Evolutionary conservation across 1,140 invertebrate genomes (phyloP).

Genomic region (Drosophila quadrilineata): DNA sequence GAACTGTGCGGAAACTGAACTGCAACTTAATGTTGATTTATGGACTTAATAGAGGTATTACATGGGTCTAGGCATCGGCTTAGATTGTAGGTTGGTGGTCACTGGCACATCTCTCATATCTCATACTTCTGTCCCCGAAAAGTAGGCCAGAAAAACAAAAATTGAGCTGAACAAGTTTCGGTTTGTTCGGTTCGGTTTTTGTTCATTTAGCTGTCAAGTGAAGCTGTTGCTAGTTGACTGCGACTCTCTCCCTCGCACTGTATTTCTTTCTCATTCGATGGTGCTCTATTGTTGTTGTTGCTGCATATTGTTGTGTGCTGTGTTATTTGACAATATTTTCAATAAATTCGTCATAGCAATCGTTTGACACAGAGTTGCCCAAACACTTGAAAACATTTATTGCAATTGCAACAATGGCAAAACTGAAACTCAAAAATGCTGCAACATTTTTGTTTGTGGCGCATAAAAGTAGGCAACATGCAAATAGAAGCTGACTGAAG

Average conservation of each 20-base stretch:
- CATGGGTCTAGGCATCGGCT: background rate
- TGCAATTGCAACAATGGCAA: slow-evolving; percentile 33
- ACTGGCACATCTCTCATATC: too few species aligned
- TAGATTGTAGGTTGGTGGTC: too few species aligned
- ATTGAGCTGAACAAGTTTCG: slow-evolving; percentile 9
- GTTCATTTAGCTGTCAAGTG: slow-evolving; percentile 25
- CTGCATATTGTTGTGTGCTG: slow-evolving; percentile 48
- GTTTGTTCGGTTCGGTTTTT: slow-evolving; percentile 13
- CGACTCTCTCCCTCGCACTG: too few species aligned
- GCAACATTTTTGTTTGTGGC: too few species aligned
- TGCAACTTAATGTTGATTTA: background rate
- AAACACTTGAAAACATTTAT: slow-evolving; percentile 57
- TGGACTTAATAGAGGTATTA: background rate
- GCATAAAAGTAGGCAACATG: slow-evolving; percentile 34
- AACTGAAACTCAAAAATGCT: slow-evolving; percentile 28
- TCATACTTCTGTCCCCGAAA: too few species aligned
- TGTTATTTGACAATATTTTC: slow-evolving; percentile 26
- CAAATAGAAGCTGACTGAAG: slow-evolving; percentile 48
- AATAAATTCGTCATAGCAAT: slow-evolving; percentile 60
- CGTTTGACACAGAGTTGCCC: slow-evolving; percentile 50
- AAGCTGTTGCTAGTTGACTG: slow-evolving; percentile 50
- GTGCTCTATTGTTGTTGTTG: background rate
- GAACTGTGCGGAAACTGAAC: too few species aligned
- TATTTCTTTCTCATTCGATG: background rate
- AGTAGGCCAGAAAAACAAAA: slow-evolving; percentile 13